These are phyloP conservation scores for Gambusia holbrooki DNA, from an alignment of 2,113 vertebrate genomes.

Conservation along the genomic window DNA sequence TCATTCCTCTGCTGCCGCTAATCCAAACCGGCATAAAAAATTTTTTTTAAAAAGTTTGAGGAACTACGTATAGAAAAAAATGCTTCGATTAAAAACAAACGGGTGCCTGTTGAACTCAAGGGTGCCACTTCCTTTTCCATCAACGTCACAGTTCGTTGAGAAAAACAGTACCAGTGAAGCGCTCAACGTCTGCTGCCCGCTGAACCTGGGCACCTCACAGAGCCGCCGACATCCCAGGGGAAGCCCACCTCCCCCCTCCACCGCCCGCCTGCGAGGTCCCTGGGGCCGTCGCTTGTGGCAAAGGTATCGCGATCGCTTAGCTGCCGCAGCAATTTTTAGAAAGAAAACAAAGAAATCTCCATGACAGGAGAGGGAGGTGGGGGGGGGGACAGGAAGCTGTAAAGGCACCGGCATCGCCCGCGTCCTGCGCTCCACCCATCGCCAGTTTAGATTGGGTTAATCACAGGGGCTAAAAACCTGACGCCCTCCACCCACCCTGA, in stretches of 20 bases:
- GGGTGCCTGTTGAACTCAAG: constrained; percentile 12
- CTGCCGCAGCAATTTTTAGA: constrained; percentile 24
- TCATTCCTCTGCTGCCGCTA: not conserved
- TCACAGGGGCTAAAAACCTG: constrained; percentile 43
- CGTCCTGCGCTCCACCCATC: constrained; percentile 54
- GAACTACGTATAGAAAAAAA: not conserved
- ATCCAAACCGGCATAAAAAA: too few relatives aligned
- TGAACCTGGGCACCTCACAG: constrained; percentile 16
- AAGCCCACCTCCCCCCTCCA: not conserved
- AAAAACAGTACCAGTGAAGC: constrained; percentile 74
- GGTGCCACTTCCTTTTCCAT: constrained; percentile 58
- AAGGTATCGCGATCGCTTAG: constrained; percentile 38
- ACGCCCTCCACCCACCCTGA: constrained; percentile 56
- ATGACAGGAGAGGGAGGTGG: not conserved
- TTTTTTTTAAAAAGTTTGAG: not conserved
- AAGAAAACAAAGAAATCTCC: constrained; percentile 48
- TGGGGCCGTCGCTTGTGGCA: constrained; percentile 30
- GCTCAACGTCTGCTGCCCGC: constrained; percentile 13
- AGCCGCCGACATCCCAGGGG: constrained; percentile 47
- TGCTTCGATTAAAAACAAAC: not conserved
- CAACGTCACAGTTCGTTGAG: constrained; percentile 72
- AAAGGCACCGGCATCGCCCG: constrained; percentile 37
- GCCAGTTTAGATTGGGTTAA: constrained; percentile 50
- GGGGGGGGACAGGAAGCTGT: constrained; percentile 58
- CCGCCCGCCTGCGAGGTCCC: constrained; percentile 7